These are phyloP conservation scores for Chrysina gloriosa DNA, from an alignment of 2,888 invertebrate species.

Conservation along the genomic window DNA sequence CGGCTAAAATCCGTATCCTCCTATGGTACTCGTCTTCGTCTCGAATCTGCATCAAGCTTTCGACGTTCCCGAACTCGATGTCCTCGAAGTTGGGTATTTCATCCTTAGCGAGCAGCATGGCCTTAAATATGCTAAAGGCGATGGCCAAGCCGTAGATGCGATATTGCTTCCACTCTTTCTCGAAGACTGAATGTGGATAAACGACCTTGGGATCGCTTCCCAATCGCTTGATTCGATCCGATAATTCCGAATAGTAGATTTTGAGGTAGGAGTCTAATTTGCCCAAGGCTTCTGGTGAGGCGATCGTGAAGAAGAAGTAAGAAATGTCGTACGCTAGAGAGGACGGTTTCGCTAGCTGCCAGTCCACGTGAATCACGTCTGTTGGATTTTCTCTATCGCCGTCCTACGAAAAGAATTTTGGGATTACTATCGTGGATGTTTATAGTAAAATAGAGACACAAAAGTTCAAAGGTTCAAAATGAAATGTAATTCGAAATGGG, in stretches of 20 bases:
- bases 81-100: background rate
- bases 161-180: slow-evolving; percentile 20
- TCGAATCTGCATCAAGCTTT: too few species aligned
- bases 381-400: slow-evolving; percentile 21
- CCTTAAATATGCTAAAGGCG: slow-evolving; percentile 6
- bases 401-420: slow-evolving; percentile 25
- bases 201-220: background rate
- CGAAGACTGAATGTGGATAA: slow-evolving; percentile 8
- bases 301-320: slow-evolving; percentile 8
- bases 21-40: slow-evolving; percentile 7
- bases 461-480: too few species aligned
- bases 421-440: too few species aligned
- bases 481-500: too few species aligned
- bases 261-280: slow-evolving; percentile 8
- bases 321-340: slow-evolving; percentile 6
- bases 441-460: too few species aligned
- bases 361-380: slow-evolving; percentile 8
- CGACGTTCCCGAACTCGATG: background rate
- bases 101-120: background rate
- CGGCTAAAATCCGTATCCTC: background rate
- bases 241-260: background rate
- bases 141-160: slow-evolving; percentile 12
- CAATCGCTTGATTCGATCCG: background rate
- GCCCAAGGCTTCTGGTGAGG: background rate
- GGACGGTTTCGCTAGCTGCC: background rate